Evolutionary conservation across 2,797 vertebrate genomes (phyloP).

Genomic region (Malurus splendens): DNA sequence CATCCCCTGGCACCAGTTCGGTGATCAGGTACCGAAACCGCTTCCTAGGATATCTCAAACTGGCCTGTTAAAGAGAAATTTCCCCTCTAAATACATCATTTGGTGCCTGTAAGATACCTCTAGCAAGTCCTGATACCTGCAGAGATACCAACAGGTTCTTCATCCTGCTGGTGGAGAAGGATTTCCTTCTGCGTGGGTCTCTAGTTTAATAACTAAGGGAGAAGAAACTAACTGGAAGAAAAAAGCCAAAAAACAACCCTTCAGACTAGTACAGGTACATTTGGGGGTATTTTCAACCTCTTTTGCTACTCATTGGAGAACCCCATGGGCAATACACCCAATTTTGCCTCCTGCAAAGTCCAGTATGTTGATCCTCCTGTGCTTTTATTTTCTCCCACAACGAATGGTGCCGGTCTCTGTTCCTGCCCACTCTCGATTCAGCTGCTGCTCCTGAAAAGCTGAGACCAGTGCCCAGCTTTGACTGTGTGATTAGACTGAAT

Average conservation of each 20-base stretch:
- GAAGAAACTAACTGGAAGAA: accelerated
- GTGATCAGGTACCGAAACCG: neutral
- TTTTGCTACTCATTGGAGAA: neutral
- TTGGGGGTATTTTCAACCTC: neutral
- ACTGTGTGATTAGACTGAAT: neutral
- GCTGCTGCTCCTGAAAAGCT: neutral
- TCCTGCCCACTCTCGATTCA: neutral
- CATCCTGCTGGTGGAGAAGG: neutral
- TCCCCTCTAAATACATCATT: neutral
- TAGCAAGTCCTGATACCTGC: neutral
- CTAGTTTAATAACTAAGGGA: neutral
- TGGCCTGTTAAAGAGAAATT: neutral
- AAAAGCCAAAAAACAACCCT: neutral
- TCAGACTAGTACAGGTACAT: neutral
- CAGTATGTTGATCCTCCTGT: neutral
- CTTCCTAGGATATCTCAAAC: neutral
- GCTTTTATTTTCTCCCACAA: neutral
- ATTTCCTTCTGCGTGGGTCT: neutral
- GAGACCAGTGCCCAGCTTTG: neutral
- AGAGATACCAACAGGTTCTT: accelerated
- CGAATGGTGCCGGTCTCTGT: neutral
- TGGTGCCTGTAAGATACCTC: accelerated
- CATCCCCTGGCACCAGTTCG: neutral
- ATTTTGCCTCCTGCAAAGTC: neutral
- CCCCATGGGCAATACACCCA: too few relatives aligned